A percentile compares a stretch with the other conserved stretches of the same genome.
Conservation (phyloP, 2,113 vertebrate genomes). For the Tenrec ecaudatus region DNA sequence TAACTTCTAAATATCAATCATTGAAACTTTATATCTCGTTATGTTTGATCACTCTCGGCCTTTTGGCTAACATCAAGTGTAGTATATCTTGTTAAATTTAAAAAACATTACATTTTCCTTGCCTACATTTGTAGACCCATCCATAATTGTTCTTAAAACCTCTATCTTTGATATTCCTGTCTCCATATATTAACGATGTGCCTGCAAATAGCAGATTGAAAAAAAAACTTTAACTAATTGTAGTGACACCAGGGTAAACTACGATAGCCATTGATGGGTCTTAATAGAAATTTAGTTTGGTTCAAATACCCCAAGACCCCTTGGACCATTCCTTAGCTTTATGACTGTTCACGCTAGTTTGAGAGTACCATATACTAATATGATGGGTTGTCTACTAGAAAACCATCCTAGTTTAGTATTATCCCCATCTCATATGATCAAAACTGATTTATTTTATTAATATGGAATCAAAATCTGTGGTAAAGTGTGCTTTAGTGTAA, state of each 20-base stretch:
- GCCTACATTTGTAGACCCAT: conserved; percentile 89
- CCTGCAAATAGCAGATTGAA: conserved; percentile 87
- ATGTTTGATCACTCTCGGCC: too few relatives aligned
- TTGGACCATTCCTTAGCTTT: conserved; percentile 88
- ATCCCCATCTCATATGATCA: conserved; percentile 94
- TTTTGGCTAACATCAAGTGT: too few relatives aligned
- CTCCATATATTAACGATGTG: conserved; percentile 88
- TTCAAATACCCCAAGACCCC: conserved; percentile 71
- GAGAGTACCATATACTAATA: conserved; percentile 86
- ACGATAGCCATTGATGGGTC: conserved; percentile 88
- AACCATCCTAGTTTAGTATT: conserved; percentile 94
- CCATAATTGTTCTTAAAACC: conserved; percentile 93
- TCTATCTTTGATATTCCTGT: conserved; percentile 90
- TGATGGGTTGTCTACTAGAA: conserved; percentile 87
- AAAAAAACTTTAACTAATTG: conserved; percentile 90
- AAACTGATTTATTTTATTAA: conserved; percentile 87
- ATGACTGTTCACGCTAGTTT: conserved; percentile 84
- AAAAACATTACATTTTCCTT: conserved; percentile 84
- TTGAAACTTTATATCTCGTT: conserved; percentile 1
- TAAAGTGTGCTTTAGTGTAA: not conserved
- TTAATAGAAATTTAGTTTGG: conserved; percentile 49
- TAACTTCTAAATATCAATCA: not conserved
- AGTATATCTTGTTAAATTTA: not conserved
- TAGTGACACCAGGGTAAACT: conserved; percentile 86
- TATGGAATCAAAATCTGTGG: not conserved